These are phyloP conservation scores for Entomobrya proxima DNA, from an alignment of 2,888 invertebrate genomes.

Conservation along the genomic window DNA sequence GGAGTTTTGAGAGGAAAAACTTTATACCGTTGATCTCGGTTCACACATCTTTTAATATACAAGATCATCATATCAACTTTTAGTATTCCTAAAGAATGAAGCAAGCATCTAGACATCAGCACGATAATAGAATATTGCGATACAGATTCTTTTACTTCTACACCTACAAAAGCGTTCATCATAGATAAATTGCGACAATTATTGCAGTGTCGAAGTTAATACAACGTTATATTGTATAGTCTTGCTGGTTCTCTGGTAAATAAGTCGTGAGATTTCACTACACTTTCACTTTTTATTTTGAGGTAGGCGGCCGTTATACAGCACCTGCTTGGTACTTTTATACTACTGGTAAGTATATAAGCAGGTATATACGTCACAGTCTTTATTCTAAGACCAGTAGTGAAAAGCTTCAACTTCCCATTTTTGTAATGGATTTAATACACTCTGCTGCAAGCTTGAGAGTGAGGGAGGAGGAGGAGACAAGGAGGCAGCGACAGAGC, in stretches of 20 bases:
- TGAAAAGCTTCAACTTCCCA: slow-evolving; percentile 15
- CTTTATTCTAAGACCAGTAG: slow-evolving; percentile 5
- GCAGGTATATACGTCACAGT: background rate
- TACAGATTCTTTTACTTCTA: too few species aligned
- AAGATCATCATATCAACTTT: background rate
- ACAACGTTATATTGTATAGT: too few species aligned
- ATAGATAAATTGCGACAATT: too few species aligned
- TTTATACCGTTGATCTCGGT: slow-evolving; percentile 51
- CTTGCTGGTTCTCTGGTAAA: too few species aligned
- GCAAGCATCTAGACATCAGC: too few species aligned
- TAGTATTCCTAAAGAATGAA: too few species aligned
- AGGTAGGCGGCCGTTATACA: too few species aligned
- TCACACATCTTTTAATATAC: background rate
- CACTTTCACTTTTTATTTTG: too few species aligned
- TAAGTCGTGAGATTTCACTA: too few species aligned
- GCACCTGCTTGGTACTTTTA: background rate
- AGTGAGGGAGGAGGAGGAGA: background rate
- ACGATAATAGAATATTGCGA: too few species aligned
- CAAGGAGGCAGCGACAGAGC: slow-evolving; percentile 47
- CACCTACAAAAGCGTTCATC: too few species aligned
- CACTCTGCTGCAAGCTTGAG: background rate
- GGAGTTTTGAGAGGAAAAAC: slow-evolving; percentile 53
- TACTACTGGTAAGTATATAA: background rate
- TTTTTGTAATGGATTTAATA: slow-evolving; percentile 65
- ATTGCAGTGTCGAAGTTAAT: too few species aligned